These are phyloP conservation scores for Drosophila yakuba DNA, from an alignment of 1,140 invertebrate genomes.

Conservation along the genomic window DNA sequence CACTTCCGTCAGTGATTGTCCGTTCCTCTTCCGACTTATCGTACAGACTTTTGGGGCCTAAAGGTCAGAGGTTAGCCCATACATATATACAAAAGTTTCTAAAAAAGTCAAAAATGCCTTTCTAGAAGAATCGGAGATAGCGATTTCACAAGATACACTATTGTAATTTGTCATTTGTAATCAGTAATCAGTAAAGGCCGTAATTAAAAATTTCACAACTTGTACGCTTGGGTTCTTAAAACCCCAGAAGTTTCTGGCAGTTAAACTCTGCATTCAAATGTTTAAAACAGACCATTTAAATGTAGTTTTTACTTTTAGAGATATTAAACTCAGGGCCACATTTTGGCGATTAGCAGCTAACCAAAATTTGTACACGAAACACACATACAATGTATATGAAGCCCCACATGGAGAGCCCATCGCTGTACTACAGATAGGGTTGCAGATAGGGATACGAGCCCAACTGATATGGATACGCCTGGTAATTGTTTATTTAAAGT, in stretches of 20 bases:
- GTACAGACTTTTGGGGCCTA: not conserved
- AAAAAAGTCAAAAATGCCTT: too few relatives aligned
- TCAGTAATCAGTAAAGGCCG: not conserved
- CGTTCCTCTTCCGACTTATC: not conserved
- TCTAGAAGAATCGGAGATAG: too few relatives aligned
- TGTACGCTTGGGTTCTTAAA: not conserved
- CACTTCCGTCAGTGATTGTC: conserved; percentile 1
- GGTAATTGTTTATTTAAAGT: conserved; percentile 31
- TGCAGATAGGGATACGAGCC: conserved; percentile 14
- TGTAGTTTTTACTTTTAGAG: not conserved
- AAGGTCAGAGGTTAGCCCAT: not conserved
- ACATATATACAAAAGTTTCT: too few relatives aligned
- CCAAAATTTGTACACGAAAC: not conserved
- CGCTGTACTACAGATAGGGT: conserved; percentile 8
- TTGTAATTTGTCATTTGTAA: not conserved
- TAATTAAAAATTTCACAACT: not conserved
- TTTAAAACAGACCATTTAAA: too few relatives aligned
- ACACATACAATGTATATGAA: too few relatives aligned
- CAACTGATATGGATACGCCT: conserved; percentile 24
- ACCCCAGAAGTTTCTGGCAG: not conserved
- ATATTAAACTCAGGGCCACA: conserved; percentile 1
- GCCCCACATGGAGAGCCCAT: conserved; percentile 1
- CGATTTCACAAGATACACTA: not conserved
- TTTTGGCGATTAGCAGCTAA: not conserved
- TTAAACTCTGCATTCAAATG: too few relatives aligned